Evolutionary conservation across 1,140 invertebrate genomes (phyloP).

Genomic region (Spodoptera frugiperda): DNA sequence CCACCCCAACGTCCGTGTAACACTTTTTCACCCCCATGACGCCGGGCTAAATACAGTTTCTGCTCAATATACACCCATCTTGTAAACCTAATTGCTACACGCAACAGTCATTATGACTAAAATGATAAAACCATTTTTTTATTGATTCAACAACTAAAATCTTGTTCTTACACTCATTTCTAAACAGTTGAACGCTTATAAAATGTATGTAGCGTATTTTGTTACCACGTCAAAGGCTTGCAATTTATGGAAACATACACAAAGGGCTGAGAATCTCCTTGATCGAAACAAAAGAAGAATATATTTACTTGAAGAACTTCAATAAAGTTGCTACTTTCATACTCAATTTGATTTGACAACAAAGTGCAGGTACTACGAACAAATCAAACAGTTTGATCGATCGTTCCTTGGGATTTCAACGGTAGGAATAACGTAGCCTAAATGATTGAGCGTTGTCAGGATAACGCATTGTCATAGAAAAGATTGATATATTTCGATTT

Average conservation of each 20-base stretch:
- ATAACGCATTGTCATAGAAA: not conserved
- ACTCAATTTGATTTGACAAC: not conserved
- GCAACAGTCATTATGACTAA: too few species aligned
- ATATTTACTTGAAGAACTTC: conserved; percentile 8
- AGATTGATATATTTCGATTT: too few species aligned
- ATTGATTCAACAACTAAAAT: too few species aligned
- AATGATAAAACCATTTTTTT: too few species aligned
- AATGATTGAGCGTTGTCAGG: conserved; percentile 20
- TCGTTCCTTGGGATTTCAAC: not conserved
- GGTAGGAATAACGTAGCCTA: too few species aligned
- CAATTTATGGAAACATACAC: conserved; percentile 23
- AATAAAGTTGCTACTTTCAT: not conserved
- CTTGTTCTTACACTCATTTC: too few species aligned
- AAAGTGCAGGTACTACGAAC: not conserved
- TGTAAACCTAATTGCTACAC: too few species aligned
- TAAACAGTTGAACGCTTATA: not conserved
- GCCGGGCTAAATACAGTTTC: too few species aligned
- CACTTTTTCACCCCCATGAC: too few species aligned
- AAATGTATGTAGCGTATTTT: not conserved
- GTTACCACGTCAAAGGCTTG: not conserved
- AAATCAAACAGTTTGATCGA: conserved; percentile 22
- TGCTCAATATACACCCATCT: too few species aligned
- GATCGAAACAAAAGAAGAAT: conserved; percentile 24
- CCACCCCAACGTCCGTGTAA: too few species aligned
- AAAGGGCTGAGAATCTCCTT: conserved; percentile 23